phyloP scores from a whole-genome alignment of 2,113 vertebrate genomes.

The Leptosomus discolor region DNA sequence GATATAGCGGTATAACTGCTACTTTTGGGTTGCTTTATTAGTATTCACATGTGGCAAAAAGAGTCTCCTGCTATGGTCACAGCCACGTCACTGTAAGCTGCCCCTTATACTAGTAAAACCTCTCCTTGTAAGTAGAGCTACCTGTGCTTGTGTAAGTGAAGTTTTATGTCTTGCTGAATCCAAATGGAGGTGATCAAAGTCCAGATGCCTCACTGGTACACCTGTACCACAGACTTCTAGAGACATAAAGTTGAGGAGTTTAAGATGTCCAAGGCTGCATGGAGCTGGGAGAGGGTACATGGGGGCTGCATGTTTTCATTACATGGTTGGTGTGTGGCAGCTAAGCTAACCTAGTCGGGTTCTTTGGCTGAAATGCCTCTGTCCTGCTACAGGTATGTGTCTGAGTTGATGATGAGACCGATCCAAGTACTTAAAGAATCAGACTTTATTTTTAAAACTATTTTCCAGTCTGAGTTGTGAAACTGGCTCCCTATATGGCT shows the following conservation, averaged over 20 bases:
- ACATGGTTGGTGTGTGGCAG: background rate
- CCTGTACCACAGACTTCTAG: background rate
- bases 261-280: background rate
- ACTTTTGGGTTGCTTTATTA: background rate
- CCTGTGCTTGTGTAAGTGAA: background rate
- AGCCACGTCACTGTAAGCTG: background rate
- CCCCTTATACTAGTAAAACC: background rate
- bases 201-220: background rate
- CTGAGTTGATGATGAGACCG: background rate
- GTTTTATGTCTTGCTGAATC: background rate
- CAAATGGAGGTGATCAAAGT: background rate
- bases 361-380: background rate
- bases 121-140: background rate
- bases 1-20: background rate
- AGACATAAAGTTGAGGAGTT: too few relatives aligned
- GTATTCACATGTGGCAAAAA: background rate
- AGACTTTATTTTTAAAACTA: background rate
- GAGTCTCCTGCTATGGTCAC: background rate
- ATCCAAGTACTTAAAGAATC: background rate
- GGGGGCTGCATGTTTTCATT: background rate
- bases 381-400: accelerated
- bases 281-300: background rate
- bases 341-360: background rate
- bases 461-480: background rate
- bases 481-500: background rate